Conservation (phyloP, 1,140 invertebrate genomes). For the Scaptomyza hsui region DNA sequence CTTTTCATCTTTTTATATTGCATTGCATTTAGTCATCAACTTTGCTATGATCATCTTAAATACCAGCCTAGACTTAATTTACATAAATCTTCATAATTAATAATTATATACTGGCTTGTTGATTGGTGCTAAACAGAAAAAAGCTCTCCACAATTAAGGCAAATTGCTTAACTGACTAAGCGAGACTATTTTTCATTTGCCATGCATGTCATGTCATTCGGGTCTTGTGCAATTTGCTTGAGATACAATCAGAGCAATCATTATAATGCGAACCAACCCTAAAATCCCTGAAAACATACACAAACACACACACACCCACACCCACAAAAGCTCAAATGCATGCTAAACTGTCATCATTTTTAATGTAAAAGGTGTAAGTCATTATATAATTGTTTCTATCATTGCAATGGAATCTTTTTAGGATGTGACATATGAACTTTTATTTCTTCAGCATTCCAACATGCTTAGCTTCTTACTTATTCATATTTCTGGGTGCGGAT, state of each 20-base stretch:
- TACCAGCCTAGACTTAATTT: conserved; percentile 13
- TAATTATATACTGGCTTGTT: conserved; percentile 15
- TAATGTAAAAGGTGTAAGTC: conserved; percentile 27
- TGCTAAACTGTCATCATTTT: conserved; percentile 28
- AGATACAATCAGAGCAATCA: conserved; percentile 39
- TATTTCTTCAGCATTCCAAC: not conserved
- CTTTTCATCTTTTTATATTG: conserved; percentile 16
- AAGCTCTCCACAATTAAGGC: conserved; percentile 48
- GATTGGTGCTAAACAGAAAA: conserved; percentile 1
- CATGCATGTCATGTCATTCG: conserved; percentile 33
- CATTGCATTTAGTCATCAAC: no score
- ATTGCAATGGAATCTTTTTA: conserved; percentile 16
- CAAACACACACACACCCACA: conserved; percentile 34
- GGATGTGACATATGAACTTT: no score
- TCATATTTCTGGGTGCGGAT: conserved; percentile 7
- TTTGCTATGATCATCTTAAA: conserved; percentile 23
- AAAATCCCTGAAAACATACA: not conserved
- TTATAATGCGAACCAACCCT: conserved; percentile 40
- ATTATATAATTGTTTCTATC: conserved; percentile 41
- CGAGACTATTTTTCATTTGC: conserved; percentile 9
- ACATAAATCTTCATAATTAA: conserved; percentile 42
- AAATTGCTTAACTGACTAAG: conserved; percentile 34
- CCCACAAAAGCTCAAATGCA: conserved; percentile 18
- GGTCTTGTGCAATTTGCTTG: conserved; percentile 41
- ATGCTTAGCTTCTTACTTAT: not conserved